phyloP scores from a whole-genome alignment of 1,140 invertebrate species.

The Rhagoletis zephyria region DNA sequence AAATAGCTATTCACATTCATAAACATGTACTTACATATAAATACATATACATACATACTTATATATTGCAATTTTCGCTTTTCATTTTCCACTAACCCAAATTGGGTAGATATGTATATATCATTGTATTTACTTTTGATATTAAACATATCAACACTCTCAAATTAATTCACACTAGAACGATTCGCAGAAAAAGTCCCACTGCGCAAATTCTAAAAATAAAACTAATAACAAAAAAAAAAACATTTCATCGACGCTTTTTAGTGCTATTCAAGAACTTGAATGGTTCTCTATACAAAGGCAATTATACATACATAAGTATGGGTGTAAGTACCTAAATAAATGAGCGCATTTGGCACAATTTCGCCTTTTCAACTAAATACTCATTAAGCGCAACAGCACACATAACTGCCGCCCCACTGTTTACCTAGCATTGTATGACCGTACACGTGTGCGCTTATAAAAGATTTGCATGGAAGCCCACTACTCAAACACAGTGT shows the following conservation, averaged over 20 bases:
- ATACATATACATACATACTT: no score
- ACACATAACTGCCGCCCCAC: background rate
- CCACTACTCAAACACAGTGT: background rate
- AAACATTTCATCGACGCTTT: background rate
- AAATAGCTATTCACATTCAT: no score
- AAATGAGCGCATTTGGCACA: background rate
- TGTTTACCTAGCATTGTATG: background rate
- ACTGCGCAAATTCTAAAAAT: no score
- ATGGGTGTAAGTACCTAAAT: background rate
- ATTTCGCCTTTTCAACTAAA: constrained; percentile 1
- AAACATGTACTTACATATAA: no score
- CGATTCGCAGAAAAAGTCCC: background rate
- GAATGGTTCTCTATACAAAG: no score
- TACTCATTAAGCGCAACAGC: constrained; percentile 25
- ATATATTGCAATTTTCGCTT: background rate
- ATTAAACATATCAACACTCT: background rate
- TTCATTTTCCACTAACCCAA: constrained; percentile 22
- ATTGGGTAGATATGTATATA: background rate
- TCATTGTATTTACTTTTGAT: background rate
- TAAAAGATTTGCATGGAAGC: background rate
- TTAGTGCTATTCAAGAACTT: background rate
- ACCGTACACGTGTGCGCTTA: background rate
- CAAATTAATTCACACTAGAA: background rate
- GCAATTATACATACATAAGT: no score
- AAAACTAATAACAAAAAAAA: no score